phyloP scores from a whole-genome alignment of 92 coral and sea anemone species.

The Phenganax stokvisi region DNA sequence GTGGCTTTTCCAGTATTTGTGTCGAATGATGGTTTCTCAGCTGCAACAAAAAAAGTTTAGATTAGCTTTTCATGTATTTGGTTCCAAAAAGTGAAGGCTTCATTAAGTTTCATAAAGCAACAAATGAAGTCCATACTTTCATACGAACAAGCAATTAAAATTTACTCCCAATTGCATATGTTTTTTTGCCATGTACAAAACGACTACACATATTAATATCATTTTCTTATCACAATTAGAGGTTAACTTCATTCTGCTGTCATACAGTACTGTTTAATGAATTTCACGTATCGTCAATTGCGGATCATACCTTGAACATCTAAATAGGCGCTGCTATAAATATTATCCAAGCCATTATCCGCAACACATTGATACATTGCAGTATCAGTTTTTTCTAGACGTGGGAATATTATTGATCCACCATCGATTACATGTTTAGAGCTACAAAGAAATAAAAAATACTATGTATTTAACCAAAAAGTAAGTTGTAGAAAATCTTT shows the following conservation, averaged over 20 bases:
- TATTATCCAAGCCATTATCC: conserved; percentile 57
- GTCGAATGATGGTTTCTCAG: conserved; percentile 53
- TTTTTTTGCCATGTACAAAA: too few species aligned
- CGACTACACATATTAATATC: too few species aligned
- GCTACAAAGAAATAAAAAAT: neutral
- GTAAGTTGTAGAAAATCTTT: too few species aligned
- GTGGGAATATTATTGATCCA: conserved; percentile 41
- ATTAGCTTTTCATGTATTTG: neutral
- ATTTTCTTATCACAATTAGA: too few species aligned
- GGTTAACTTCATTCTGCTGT: too few species aligned
- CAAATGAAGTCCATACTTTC: neutral
- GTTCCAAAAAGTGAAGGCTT: too few species aligned
- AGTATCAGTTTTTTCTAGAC: conserved; percentile 19
- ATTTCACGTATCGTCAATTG: neutral
- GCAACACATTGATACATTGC: conserved; percentile 78
- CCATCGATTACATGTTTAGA: neutral
- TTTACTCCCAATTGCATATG: too few species aligned
- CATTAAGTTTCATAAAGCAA: too few species aligned
- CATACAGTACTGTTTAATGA: too few species aligned
- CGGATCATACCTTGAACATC: conserved; percentile 46
- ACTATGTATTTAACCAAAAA: too few species aligned
- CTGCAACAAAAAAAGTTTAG: conserved; percentile 29
- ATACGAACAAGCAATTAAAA: neutral
- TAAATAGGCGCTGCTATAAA: conserved; percentile 54
- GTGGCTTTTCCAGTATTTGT: conserved; percentile 62